Evolutionary conservation across 2,113 vertebrate genomes (phyloP), one percentile per base, ranked within the genome.

Genomic region (Crotalus tigris): DNA sequence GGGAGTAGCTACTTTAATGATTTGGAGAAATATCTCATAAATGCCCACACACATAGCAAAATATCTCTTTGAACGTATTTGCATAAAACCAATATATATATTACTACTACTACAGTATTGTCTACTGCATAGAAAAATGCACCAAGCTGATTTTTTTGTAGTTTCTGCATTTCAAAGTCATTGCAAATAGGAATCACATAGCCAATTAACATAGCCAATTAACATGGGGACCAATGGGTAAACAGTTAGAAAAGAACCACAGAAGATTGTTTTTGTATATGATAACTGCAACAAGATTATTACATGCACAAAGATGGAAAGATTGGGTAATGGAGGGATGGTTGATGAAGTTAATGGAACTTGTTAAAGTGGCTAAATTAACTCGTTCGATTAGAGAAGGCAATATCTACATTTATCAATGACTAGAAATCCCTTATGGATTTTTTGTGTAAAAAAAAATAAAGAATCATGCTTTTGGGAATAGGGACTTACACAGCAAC

Each of bases 401-500:
- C 33, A 21, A 21, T 44, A 81, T 81, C 17, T 81, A 81, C 7
- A 81, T 81, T 44, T 81, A 81, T 81, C 33, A 44, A 44, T 81
- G 33, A 81, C 17, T 44, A 17, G 33, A 81, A 44, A 81, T 44
- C 75, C 75, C 33, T 81, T 81, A 21, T 44, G 33, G 75, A 44
- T 21, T 81, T 81, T 21, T 44, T 81, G 33, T 44, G 15, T 81
- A 44, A 44, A 44, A 81, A 12, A 51, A 5, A 53, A 55, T 46
- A 58, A 2, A 12, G 17, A 11, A 61, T 55, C 39, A 4, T 1
- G 39, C 64, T 26, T 33, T 8, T 24, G 85, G 53, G 17, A 54
- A 51, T 88, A 92, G 44, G 89, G 23, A 98, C 98, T 98, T 91
- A 99, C 99, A 93, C 95, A 49, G 99, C 98, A 87, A 99, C 64